Evolutionary conservation across 92 coral and sea anemone genomes (phyloP), one percentile per base, ranked within the genome.

Genomic region (Parazoanthus atlanticus): DNA sequence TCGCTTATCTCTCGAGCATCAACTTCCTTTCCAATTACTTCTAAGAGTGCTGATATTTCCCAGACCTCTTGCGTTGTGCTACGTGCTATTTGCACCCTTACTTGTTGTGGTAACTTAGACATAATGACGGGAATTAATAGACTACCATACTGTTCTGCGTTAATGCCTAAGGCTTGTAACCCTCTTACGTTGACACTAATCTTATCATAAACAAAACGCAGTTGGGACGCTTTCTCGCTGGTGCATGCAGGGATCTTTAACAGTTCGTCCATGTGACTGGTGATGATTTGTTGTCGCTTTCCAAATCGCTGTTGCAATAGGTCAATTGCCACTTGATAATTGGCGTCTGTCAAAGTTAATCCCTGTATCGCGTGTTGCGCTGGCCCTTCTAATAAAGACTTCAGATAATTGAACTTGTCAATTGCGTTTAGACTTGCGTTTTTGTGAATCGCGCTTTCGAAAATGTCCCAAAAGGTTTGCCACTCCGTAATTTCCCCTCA

Each of bases 391-490:
- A n/a, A n/a, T 40, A 88, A 76, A 23, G 93, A 86, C 47, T 87
- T 83, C 28, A 90, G 43, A 30, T 90, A 72, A 36, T 91, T 89
- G 46, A 85, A 89, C 52, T 89, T 92, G 47, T 83, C 91, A 43
- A 84, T 89, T 72, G 76, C 26, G 40, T 86, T 74, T 23, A 90
- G 34, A 5, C 72, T 56, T 8, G 76, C n/a, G n/a, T n/a, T 89
- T 11, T 32, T 11, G 34, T 89, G 81, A 8, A 92, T 83, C 0
- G 92, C 83, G 38, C 94, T 86, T 65, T 90, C 84, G n/a, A 90
- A 90, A 56, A 79, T 33, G 67, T 92, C 91, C 94, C 94, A 90
- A 30, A 92, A 89, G 8, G 85, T 90, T 40, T 89, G 89, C 88
- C 90, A 92, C 26, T 82, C 66, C 0, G 92, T 90, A 4, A 80